Base-by-base conservation (phyloP, 1,140 invertebrate species). In the Gonioctena quinquepunctata region DNA sequence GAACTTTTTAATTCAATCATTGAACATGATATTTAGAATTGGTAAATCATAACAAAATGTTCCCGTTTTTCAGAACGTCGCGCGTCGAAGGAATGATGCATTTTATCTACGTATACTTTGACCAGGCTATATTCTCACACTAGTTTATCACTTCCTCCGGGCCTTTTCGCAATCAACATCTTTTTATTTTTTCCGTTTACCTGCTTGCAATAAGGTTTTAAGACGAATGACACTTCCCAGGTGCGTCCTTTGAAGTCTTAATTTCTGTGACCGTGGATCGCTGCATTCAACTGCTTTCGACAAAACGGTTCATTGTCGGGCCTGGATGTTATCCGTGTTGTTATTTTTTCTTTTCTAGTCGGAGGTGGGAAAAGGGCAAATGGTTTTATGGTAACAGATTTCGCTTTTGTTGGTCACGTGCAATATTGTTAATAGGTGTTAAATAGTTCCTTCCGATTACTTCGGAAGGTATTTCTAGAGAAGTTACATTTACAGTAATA, bases 241-340 rank as follows among this genome's bases (percentile, higher is more conserved):
- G 63, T 73, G 68, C 59, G 54, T 60, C 68, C 26, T 73, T 73
- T 73, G 62, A 73, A 73, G 69, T 73, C 71, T 73, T 73, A 73
- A 73, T 73, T 73, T 66, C 64, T 73, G 71, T 73, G 71, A 73
- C 71, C 25, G 33, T 42, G 11, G 11, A 13, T 42, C 33, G 33
- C 16, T 63, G 54, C 50, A 50, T 25, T 59, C 25, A 13, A 25
- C 56, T n/a, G n/a, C 21, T 52, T 42, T 52, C 50, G 50, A 52
- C 50, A 52, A 59, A 42, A 42, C 33, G 33, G 33, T 42, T 42
- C 16, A 42, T 42, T 42, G 33, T 42, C 33, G 13, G 33, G 33
- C 2, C 33, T 42, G 33, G 33, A 11, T 42, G 33, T 42, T 3
- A 42, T 42, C 33, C 33, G 33, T 42, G 33, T 42, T 42, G 33